Percentiles rank a stretch among this genome's conserved stretches.
Evolutionary conservation across 1,140 invertebrate species (phyloP).

Genomic region (Telenomus remus): DNA sequence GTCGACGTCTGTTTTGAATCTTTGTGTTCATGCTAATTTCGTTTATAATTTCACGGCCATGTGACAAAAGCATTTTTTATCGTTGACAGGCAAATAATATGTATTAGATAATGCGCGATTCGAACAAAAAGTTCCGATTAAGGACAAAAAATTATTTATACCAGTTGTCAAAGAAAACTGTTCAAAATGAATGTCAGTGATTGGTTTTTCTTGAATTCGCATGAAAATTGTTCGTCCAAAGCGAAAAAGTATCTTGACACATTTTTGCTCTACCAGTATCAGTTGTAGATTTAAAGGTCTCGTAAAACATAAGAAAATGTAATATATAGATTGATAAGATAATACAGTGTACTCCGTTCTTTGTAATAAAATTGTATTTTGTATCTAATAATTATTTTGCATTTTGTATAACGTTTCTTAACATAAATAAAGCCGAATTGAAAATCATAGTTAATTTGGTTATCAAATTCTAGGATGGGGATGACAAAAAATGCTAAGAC

Average conservation of each 20-base stretch:
- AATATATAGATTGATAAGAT: conserved; percentile 31
- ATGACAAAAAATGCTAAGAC: too few relatives aligned
- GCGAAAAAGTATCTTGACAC: too few relatives aligned
- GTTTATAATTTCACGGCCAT: conserved; percentile 40
- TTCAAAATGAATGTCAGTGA: neutral
- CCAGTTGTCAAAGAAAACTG: neutral
- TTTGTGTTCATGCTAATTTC: conserved; percentile 47
- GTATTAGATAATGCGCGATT: conserved; percentile 20
- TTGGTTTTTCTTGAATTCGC: too few relatives aligned
- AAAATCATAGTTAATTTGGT: too few relatives aligned
- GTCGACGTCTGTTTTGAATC: conserved; percentile 25
- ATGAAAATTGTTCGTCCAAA: too few relatives aligned
- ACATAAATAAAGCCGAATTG: neutral
- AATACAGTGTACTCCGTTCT: conserved; percentile 17
- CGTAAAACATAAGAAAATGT: conserved; percentile 28
- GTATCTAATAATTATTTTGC: conserved; percentile 15
- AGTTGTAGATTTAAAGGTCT: conserved; percentile 16
- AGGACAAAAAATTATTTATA: neutral
- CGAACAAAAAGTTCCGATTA: conserved; percentile 8
- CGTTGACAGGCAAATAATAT: conserved; percentile 14
- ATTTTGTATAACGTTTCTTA: neutral
- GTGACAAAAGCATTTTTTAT: conserved; percentile 36
- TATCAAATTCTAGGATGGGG: too few relatives aligned
- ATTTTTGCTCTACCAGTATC: neutral
- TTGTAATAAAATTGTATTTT: conserved; percentile 33